Conservation (phyloP, 2,888 invertebrate species). For the Melieria picta region DNA sequence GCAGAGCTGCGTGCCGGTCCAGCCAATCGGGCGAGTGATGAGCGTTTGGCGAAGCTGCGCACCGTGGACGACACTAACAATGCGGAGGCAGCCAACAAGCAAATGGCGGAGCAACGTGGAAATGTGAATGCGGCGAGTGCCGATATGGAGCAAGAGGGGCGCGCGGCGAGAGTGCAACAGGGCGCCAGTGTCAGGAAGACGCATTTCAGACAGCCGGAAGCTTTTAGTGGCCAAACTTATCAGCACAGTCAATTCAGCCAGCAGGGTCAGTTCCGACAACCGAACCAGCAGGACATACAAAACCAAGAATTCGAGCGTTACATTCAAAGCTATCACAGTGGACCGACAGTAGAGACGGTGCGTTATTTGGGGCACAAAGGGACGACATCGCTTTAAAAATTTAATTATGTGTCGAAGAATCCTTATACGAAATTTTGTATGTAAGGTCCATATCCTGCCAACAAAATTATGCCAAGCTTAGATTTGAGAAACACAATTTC, state of each 20-base stretch:
- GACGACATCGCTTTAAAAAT: no score
- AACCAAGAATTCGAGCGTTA: slow-evolving; percentile 63
- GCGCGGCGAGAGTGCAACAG: slow-evolving; percentile 17
- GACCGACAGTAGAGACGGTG: slow-evolving; percentile 63
- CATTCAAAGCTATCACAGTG: slow-evolving; percentile 61
- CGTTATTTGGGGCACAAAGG: slow-evolving; percentile 27
- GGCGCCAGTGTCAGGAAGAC: slow-evolving; percentile 3
- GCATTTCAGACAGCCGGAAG: slow-evolving; percentile 35
- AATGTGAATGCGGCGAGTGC: slow-evolving; percentile 12
- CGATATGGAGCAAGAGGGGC: slow-evolving; percentile 17
- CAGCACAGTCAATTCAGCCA: slow-evolving; percentile 33
- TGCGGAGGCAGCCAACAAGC: slow-evolving; percentile 10
- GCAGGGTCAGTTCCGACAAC: slow-evolving; percentile 52
- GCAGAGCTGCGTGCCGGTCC: slow-evolving; percentile 57
- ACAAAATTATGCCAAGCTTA: no score
- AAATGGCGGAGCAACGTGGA: slow-evolving; percentile 14
- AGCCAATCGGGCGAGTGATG: slow-evolving; percentile 37
- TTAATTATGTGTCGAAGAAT: no score
- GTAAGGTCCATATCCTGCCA: no score
- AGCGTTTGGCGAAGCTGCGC: slow-evolving; percentile 45
- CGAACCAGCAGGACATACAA: slow-evolving; percentile 54
- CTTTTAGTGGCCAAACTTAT: neutral
- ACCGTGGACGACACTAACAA: slow-evolving; percentile 27
- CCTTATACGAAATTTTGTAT: no score
- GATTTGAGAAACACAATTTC: no score